These are phyloP conservation scores for Lepus timidus DNA, from an alignment of 2,113 vertebrate species.

Conservation along the genomic window DNA sequence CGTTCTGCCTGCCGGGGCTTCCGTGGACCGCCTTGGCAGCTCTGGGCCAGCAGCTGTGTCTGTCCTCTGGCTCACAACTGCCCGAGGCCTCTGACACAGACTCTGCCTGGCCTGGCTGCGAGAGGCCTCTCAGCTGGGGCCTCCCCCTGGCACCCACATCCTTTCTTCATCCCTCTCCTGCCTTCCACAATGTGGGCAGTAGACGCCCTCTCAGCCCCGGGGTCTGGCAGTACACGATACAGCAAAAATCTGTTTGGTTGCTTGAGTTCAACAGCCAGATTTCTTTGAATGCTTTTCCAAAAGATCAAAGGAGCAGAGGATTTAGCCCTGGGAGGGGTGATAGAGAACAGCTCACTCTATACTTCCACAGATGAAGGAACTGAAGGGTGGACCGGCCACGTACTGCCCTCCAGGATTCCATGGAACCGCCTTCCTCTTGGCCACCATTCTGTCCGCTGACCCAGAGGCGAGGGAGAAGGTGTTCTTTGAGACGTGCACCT, in stretches of 20 bases:
- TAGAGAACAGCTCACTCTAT: not conserved
- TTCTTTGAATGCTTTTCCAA: conserved; percentile 12
- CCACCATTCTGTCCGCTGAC: not conserved
- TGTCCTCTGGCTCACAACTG: not conserved
- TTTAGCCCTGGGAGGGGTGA: conserved; percentile 2
- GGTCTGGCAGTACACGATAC: no score
- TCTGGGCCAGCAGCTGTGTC: conserved; percentile 10
- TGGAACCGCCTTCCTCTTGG: not conserved
- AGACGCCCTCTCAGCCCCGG: not conserved
- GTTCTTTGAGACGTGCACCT: not conserved
- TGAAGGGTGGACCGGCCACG: not conserved
- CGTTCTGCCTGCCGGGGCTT: not conserved
- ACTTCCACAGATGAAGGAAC: conserved; percentile 14
- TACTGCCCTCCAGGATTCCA: not conserved
- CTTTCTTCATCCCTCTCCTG: not conserved
- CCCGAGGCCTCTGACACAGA: not conserved
- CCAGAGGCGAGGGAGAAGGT: not conserved
- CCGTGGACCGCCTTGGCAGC: not conserved
- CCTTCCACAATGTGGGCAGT: not conserved
- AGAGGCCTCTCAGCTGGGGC: not conserved
- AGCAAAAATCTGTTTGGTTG: not conserved
- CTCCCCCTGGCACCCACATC: not conserved
- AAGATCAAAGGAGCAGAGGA: not conserved
- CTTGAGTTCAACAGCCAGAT: not conserved
- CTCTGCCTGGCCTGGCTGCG: not conserved